Base-by-base conservation (phyloP, 1,140 invertebrate species). In the Zaprionus ghesquierei region DNA sequence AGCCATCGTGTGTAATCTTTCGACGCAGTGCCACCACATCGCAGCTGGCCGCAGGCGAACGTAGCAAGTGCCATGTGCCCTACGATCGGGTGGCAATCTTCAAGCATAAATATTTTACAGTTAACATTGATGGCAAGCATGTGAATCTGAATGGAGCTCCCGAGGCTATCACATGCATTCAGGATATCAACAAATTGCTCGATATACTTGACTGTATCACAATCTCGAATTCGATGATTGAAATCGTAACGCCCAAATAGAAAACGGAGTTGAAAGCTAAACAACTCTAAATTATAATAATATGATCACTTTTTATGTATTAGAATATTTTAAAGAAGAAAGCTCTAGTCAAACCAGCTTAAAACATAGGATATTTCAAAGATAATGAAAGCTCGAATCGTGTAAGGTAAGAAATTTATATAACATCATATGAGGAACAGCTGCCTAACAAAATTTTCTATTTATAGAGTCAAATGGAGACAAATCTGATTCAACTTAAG, bases 71-170 rank as follows among this genome's bases (percentile, higher is more conserved):
- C 8, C 69, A 78, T 10, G 72, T 90, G 41, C 79, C 78, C 10
- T 91, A 81, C 49, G 91, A 92, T 58, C 81, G 91, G 0, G 79
- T 90, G 2, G 70, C 92, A 12, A 92, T 92, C 38, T 91, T 92
- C 23, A 92, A 84, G 61, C 76, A 90, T 22, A 81, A 82, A 22
- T 79, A 69, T 22, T 91, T 85, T 31, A 80, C 71, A 2, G 49
- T 89, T 6, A 90, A 80, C 54, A 84, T 92, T 18, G 90, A 92
- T 55, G 91, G 91, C 5, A 91, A 91, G 29, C 86, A 90, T 38
- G 79, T 92, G 5, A 76, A 82, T 50, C 62, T 92, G 12, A 44
- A 90, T 54, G 91, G 91, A 0, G 84, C 91, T 9, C 91, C 91
- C 2, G 76, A 79, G 2, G 27, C 70, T 5, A 70, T 92, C 1